Base-by-base conservation (phyloP, 1,140 invertebrate genomes). In the Drosophila subpulchrella region DNA sequence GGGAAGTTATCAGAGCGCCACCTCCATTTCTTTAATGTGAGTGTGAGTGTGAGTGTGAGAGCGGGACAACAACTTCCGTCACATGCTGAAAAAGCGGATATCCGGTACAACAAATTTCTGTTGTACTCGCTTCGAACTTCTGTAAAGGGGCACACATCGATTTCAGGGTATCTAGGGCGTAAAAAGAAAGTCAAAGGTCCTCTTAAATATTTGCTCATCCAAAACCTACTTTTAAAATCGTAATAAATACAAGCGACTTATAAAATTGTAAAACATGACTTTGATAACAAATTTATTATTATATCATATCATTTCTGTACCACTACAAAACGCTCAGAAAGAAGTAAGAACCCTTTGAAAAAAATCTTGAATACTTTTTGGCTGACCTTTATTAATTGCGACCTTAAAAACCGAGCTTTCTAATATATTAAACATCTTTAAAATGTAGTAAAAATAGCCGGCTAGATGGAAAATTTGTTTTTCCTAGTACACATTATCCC, bases 101-200 rank as follows among this genome's bases (percentile, higher is more conserved):
- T 88, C 84, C 84, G 84, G 48, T 78, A 70, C 80, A 89, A 72
- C 67, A 72, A 81, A 50, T 50, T 63, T 63, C 56, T 55, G 30
- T 60, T 41, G 11, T 57, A 36, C 4, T 50, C 24, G 13, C 17
- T 67, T 36, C 38, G 30, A 27, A 47, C 17, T 36, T 12, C 17
- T 12, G 3, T 8, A 17, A 1, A 4, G 24, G 50, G 15, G 53
- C 7, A 15, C n/a, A 57, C n/a, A 10, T 24, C 6, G 30, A 27
- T 47, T 42, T 27, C 0, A 11, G 54, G 53, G 36, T 56, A 41
- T 41, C 10, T 10, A 10, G 17, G 48, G 2, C 27, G 12, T 34
- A 34, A 17, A 0, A 10, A n/a, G n/a, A 11, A 44, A 44, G 32
- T 10, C 4, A 5, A 44, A 44, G 4, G 7, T n/a, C n/a, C n/a